Base-by-base conservation (phyloP, 2,888 invertebrate species). In the Catocala fraxini region DNA sequence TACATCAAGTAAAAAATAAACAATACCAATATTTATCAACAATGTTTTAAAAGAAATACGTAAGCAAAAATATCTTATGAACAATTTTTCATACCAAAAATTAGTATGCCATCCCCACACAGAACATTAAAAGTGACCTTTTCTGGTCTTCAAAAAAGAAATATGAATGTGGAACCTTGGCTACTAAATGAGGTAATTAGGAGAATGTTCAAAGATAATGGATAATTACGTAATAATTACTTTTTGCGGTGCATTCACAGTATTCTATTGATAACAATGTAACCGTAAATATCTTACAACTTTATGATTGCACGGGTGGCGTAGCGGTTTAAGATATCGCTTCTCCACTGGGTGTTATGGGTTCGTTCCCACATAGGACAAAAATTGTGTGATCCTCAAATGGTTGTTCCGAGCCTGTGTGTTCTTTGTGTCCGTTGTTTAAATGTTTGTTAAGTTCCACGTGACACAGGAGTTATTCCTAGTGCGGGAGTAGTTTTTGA, bases 181-280 rank as follows among this genome's bases (percentile, higher is more conserved):
- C 51, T 11, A 15, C 5, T 33, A 41, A 51, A 51, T 51, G 57
- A 9, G 5, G 13, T 12, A 51, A 51, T 57, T 51, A 57, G 43
- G 34, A 35, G 15, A 35, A 51, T 39, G 51, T 35, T 13, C 15
- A 6, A 9, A 43, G 42, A 51, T 43, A 55, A 54, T 35, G 33
- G 46, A 51, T 63, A 62, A 63, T 68, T 62, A 51, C n/a, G 42
- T 62, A 49, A 55, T 67, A 63, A 71, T 62, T 11, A 71, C 43
- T 68, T 72, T 59, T 68, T 71, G 51, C 12, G 62, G 54, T 56
- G 4, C 49, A 56, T 68, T 72, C 64, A 58, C 71, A 74, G 33
- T 59, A 69, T 67, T 59, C 12, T 9, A 43, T 12, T 13, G 54
- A 46, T 55, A 55, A 39, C 46, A 55, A 46, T 45, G 4, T 4